Evolutionary conservation across 2,797 vertebrate genomes (phyloP), one percentile per base, ranked within the genome.

Genomic region (Diplodus puntazzo): DNA sequence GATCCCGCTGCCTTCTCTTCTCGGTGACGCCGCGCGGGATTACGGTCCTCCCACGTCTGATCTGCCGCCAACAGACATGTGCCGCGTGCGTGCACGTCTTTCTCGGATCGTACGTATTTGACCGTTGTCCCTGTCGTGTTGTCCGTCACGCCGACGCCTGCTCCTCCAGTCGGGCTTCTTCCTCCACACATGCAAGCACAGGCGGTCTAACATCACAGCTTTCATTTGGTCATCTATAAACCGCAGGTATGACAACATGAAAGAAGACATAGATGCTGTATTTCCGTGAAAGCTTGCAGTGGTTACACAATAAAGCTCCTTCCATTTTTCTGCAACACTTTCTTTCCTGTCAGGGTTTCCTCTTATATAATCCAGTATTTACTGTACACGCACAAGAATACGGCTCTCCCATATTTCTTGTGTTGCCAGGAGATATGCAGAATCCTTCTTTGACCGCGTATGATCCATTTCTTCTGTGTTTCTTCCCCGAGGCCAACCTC

Each of bases 21-120:
- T 53, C 54, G 4, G 46, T 30, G 66, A 77, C 80, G 83, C 76
- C 48, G 30, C 16, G 43, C 60, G 39, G 81, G 82, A 89, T 90
- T 89, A 84, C 87, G 82, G 86, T 83, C 85, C 84, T 89, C 91
- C 92, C 79, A 88, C 85, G 71, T 91, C 73, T 89, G 79, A 90
- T 91, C 81, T 54, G 77, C 86, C 63, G 79, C 91, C 85, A 83
- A 70, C 61, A 85, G 77, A 84, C 87, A 68, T 74, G 80, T 78
- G 79, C 66, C 25, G 4, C 25, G 3, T 23, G 50, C 43, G 52
- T 39, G 57, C 21, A 30, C 55, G 64, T 74, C 52, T 69, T 60
- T 75, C 76, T 75, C 13, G 16, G n/a, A 82, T 79, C 46, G 16
- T 39, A 11, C 16, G 13, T 12, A 61, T 81, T 45, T 87, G 84